Evolutionary conservation across 2,113 vertebrate species (phyloP), one percentile per base, ranked within the genome.

Genomic region (Calonectris borealis): DNA sequence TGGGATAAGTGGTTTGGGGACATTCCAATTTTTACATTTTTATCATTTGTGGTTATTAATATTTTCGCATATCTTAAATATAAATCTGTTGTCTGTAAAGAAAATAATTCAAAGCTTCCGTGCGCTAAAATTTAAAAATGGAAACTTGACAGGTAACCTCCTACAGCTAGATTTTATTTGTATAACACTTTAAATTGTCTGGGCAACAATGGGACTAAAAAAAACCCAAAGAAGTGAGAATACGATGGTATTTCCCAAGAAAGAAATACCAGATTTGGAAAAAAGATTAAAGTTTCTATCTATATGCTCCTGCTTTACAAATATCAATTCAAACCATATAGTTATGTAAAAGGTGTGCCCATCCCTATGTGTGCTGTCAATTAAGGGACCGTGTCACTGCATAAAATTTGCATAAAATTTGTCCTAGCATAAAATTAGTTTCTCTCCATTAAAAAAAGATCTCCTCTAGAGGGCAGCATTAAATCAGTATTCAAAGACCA

Each of bases 401-500:
- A 19, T 42, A 34, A 79, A 44, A 69, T 49, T 18, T 27, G 18
- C 44, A 31, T 29, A 40, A 62, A 52, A 26, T 44, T 32, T 42
- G 34, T 54, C 24, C 27, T 70, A 10, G 19, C 46, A 27, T 36
- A 46, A 62, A 57, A 29, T 44, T 32, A 55, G 29, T 54, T 49
- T 36, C 16, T 66, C 10, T 62, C 4, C 14, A 3, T 75, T 79
- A 11, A 49, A 42, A 46, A 42, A 52, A 62, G 2, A 10, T 36
- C 8, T 62, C 89, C 94, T 69, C 38, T 18, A 88, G 94, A 84
- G 94, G 94, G 90, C 92, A 93, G 61, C 62, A 49, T 77, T 54
- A 71, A 91, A 77, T 44, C 88, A 61, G 44, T 10, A 17, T 18
- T 86, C 29, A 18, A 0, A 14, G 7, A 19, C 19, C 36, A 22